Conservation (phyloP, 2,113 vertebrate genomes). For the Colossoma macropomum region DNA sequence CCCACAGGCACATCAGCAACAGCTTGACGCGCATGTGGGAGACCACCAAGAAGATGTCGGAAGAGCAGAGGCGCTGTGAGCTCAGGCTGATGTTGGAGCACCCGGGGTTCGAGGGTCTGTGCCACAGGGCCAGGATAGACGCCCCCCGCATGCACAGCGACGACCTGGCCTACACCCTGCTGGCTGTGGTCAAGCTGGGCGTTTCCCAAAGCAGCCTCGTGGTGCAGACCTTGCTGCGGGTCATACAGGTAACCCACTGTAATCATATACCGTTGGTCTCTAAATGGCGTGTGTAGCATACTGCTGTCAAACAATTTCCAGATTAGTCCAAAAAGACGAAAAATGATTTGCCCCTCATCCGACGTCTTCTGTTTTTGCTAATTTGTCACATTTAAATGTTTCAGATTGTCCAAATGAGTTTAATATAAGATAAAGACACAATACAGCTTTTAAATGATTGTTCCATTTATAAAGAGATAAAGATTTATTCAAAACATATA, state of each 20-base stretch:
- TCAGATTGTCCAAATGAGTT: too few species aligned
- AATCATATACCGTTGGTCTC: not conserved
- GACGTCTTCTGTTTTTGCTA: too few species aligned
- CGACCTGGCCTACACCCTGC: conserved; percentile 78
- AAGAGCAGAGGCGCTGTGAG: conserved; percentile 80
- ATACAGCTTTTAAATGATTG: too few species aligned
- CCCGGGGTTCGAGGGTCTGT: conserved; percentile 75
- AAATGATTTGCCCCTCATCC: too few species aligned
- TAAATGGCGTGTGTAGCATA: too few species aligned
- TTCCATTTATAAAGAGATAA: too few species aligned
- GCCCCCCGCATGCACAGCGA: conserved; percentile 62
- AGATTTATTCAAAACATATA: too few species aligned
- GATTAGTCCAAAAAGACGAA: too few species aligned
- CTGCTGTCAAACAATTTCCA: too few species aligned
- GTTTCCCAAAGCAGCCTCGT: conserved; percentile 83
- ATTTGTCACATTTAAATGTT: too few species aligned
- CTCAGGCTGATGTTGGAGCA: conserved; percentile 84
- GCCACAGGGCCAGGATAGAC: conserved; percentile 71
- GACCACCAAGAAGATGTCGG: conserved; percentile 74
- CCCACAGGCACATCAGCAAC: conserved; percentile 67
- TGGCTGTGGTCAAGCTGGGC: conserved; percentile 80
- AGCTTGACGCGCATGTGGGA: conserved; percentile 79
- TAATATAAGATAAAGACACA: too few species aligned
- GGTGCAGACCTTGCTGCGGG: conserved; percentile 85
- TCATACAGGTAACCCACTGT: conserved; percentile 80